A percentile compares a stretch with the other conserved stretches of the same genome.
Conservation (phyloP, 2,797 vertebrate species). For the Semaprochilodus insignis region DNA sequence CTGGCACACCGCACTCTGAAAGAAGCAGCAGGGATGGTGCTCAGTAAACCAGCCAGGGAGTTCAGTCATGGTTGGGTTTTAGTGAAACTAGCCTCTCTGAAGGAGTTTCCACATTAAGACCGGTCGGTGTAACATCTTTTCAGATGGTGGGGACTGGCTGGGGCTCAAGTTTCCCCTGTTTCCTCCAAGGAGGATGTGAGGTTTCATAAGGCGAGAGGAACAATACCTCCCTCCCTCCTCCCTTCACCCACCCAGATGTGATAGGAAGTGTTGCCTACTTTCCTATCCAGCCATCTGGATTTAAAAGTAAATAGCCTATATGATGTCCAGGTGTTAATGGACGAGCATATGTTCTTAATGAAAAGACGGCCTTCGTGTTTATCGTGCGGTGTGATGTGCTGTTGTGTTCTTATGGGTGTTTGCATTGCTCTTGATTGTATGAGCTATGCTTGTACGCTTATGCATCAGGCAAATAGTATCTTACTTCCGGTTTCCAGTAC, state of each 20-base stretch:
- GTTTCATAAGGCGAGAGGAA: constrained; percentile 48
- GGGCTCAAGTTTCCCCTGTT: constrained; percentile 56
- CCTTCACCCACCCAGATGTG: constrained; percentile 50
- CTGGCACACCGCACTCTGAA: not conserved
- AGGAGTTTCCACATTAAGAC: not conserved
- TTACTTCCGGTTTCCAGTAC: too few relatives aligned
- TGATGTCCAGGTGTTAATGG: not conserved
- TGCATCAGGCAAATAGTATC: too few relatives aligned
- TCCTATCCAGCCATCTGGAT: constrained; percentile 45
- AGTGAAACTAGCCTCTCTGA: not conserved
- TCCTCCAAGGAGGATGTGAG: constrained; percentile 41
- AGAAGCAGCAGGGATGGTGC: constrained; percentile 2
- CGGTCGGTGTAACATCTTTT: not conserved
- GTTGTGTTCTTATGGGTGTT: not conserved
- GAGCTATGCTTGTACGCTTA: not conserved
- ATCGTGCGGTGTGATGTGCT: not conserved
- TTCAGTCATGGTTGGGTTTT: not conserved
- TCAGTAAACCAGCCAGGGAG: not conserved
- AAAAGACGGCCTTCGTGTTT: not conserved
- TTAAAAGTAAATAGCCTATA: constrained; percentile 15
- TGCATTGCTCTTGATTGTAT: not conserved
- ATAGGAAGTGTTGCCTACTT: constrained; percentile 13
- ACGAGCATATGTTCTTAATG: not conserved
- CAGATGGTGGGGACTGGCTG: constrained; percentile 25
- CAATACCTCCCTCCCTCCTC: constrained; percentile 41